These are phyloP conservation scores for Motacilla alba DNA, from an alignment of 2,113 vertebrate genomes.

Conservation along the genomic window DNA sequence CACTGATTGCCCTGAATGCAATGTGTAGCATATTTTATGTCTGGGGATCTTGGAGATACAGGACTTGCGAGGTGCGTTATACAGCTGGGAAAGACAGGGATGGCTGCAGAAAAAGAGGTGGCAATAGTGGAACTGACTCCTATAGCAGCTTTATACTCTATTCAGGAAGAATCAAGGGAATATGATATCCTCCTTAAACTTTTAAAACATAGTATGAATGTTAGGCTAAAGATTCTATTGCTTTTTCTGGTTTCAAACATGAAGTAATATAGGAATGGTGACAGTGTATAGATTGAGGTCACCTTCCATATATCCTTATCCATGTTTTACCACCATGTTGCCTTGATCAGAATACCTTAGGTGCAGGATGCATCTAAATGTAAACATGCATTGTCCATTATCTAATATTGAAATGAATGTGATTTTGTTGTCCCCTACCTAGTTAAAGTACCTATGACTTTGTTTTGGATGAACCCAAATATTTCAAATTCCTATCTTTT, in stretches of 20 bases:
- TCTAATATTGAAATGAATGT: not conserved
- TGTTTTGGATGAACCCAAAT: not conserved
- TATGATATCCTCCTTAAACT: not conserved
- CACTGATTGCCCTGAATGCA: not conserved
- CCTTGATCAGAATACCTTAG: not conserved
- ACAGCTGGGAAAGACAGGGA: not conserved
- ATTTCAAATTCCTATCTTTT: not conserved
- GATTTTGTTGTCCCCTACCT: not conserved
- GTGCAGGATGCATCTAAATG: not conserved
- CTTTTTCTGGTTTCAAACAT: not conserved
- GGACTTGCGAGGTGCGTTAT: not conserved
- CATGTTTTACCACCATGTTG: not conserved
- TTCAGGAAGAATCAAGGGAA: not conserved
- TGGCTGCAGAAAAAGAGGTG: not conserved
- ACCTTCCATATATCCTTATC: not conserved
- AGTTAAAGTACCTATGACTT: not conserved
- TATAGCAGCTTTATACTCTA: not conserved
- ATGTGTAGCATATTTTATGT: too few relatives aligned
- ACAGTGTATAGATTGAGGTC: not conserved
- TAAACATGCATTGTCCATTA: not conserved
- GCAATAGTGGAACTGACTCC: not conserved
- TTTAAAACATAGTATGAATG: not conserved
- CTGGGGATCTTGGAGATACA: not conserved
- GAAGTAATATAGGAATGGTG: accelerated
- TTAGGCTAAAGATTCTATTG: not conserved